These are phyloP conservation scores for Hirundichthys speculiger DNA, from an alignment of 2,113 vertebrate species.

Conservation along the genomic window DNA sequence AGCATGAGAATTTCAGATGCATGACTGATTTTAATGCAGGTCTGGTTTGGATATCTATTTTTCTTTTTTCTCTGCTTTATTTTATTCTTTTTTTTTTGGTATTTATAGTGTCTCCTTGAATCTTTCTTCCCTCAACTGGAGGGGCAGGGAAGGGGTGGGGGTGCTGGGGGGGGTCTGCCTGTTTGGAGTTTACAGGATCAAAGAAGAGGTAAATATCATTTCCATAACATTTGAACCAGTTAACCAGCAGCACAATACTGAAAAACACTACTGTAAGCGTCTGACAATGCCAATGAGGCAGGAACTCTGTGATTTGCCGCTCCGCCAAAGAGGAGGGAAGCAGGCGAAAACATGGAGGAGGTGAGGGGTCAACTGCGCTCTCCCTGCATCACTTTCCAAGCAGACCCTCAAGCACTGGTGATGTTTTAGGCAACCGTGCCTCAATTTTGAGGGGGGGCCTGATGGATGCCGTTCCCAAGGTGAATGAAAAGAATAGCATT, in stretches of 20 bases:
- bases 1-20: background rate
- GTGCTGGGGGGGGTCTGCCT: too few species aligned
- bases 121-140: constrained; percentile 39
- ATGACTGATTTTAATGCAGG: constrained; percentile 47
- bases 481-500: constrained; percentile 76
- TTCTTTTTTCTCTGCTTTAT: too few species aligned
- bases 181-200: constrained; percentile 71
- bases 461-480: constrained; percentile 70
- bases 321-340: constrained; percentile 70
- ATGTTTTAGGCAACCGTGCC: constrained; percentile 68
- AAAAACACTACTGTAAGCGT: constrained; percentile 68
- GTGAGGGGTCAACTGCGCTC: constrained; percentile 69
- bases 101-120: constrained; percentile 61
- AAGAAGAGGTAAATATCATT: constrained; percentile 76
- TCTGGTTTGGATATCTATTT: constrained; percentile 18
- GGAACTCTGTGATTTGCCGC: constrained; percentile 71
- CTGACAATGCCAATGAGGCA: constrained; percentile 74
- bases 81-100: constrained; percentile 40
- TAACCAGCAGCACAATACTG: constrained; percentile 72
- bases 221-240: constrained; percentile 80
- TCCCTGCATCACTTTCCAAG: constrained; percentile 73
- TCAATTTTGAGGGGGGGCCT: constrained; percentile 65
- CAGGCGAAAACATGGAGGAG: constrained; percentile 66
- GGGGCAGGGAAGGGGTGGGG: background rate
- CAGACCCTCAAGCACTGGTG: constrained; percentile 65